Percentiles rank a stretch among this genome's conserved stretches.
These are phyloP conservation scores for Rhopalosiphum maidis DNA, from an alignment of 1,140 invertebrate species.

Conservation along the genomic window DNA sequence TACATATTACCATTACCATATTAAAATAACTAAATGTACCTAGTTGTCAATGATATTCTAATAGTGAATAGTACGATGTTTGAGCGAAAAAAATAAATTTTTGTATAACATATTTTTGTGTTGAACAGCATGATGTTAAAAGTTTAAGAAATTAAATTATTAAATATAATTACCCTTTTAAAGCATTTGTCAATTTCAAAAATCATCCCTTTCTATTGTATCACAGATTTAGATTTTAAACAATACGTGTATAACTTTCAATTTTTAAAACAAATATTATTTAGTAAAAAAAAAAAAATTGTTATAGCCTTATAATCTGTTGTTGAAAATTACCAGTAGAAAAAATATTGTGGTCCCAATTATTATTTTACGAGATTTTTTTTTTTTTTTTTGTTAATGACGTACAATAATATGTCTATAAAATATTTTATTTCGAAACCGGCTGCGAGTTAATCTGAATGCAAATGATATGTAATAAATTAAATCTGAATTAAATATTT, in stretches of 20 bases:
- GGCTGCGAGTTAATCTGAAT: neutral
- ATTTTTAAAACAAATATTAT: neutral
- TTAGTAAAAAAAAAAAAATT: neutral
- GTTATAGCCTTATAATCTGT: neutral
- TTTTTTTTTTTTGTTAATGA: neutral
- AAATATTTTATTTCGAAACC: neutral
- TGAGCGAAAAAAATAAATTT: neutral
- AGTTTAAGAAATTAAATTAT: conserved; percentile 19
- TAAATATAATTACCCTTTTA: conserved; percentile 47
- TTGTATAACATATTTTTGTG: neutral
- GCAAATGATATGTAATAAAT: conserved; percentile 23
- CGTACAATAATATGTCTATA: neutral
- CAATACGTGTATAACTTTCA: neutral
- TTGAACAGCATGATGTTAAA: neutral
- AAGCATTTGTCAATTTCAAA: neutral
- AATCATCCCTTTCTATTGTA: conserved; percentile 21
- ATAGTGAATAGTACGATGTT: neutral
- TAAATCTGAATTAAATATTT: conserved; percentile 30
- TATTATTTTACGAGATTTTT: conserved; percentile 25
- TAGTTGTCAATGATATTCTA: neutral
- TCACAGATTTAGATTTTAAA: conserved; percentile 48
- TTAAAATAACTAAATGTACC: neutral
- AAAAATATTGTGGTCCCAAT: conserved; percentile 50
- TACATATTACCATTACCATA: neutral
- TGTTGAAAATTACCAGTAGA: conserved; percentile 30